Evolutionary conservation across 2,113 vertebrate species (phyloP).

Genomic region (Nyctereutes procyonoides): DNA sequence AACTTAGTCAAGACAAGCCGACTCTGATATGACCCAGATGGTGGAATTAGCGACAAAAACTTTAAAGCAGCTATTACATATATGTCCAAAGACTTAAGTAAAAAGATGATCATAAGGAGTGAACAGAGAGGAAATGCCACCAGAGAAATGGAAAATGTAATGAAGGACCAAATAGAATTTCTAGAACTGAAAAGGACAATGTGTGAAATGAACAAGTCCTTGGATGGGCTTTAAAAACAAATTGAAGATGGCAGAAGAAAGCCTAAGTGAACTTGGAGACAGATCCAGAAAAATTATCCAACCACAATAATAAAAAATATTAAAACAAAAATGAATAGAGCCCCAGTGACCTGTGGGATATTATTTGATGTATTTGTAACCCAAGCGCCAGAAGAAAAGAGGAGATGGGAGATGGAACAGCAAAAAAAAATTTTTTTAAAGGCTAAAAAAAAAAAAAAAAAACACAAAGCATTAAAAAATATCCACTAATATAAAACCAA

Average conservation of each 20-base stretch:
- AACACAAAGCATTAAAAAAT: background rate
- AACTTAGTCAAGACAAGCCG: background rate
- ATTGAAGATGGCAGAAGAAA: background rate
- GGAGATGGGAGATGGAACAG: background rate
- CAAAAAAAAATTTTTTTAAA: background rate
- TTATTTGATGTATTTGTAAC: fast-evolving
- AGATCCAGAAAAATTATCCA: background rate
- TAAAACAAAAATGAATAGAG: background rate
- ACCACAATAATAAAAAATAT: fast-evolving
- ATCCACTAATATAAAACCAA: background rate
- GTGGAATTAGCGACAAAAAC: background rate
- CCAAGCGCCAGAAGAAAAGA: background rate
- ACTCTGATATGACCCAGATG: background rate
- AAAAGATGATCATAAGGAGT: background rate
- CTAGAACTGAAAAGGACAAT: background rate
- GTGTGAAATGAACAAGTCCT: fast-evolving
- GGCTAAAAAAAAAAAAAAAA: background rate
- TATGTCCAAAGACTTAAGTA: background rate
- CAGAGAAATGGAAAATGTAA: background rate
- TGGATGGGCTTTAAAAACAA: background rate
- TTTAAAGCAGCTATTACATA: background rate
- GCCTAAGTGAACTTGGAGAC: background rate
- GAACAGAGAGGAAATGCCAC: background rate
- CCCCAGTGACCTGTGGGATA: background rate
- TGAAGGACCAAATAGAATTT: background rate